Conservation (phyloP, 2,797 vertebrate species). For the Tinamus major region DNA sequence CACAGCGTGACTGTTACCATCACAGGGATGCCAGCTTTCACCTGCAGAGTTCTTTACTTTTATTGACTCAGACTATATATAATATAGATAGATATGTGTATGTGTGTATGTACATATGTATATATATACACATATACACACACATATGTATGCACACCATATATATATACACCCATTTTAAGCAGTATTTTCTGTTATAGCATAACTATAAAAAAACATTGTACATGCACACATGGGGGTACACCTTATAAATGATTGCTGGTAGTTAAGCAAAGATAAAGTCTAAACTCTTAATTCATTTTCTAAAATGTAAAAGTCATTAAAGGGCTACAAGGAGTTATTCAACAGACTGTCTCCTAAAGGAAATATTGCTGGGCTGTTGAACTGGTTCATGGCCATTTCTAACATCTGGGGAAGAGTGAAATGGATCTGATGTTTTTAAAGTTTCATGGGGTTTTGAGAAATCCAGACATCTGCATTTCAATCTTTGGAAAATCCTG, state of each 20-base stretch:
- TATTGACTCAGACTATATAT: neutral
- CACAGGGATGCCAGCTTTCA: neutral
- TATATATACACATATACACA: too few species aligned
- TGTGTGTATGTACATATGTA: too few species aligned
- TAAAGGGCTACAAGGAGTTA: neutral
- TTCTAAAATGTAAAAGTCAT: neutral
- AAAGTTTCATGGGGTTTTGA: conserved; percentile 11
- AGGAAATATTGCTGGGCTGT: neutral
- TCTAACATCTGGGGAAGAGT: neutral
- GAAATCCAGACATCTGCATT: conserved; percentile 45
- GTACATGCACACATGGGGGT: neutral
- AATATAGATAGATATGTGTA: neutral
- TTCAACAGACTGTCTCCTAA: neutral
- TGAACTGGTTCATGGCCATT: neutral
- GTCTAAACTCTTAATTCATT: neutral
- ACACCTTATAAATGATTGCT: neutral
- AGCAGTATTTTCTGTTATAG: neutral
- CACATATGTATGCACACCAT: neutral
- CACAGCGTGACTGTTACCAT: rapidly evolving
- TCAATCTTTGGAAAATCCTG: conserved; percentile 61
- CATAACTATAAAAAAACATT: neutral
- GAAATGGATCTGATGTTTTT: neutral
- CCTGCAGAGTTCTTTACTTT: neutral
- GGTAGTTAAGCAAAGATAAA: neutral
- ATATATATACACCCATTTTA: rapidly evolving